Percentiles rank a stretch among this genome's conserved stretches.
phyloP scores from a whole-genome alignment of 2,113 vertebrate species.

The Crotalus horridus region DNA sequence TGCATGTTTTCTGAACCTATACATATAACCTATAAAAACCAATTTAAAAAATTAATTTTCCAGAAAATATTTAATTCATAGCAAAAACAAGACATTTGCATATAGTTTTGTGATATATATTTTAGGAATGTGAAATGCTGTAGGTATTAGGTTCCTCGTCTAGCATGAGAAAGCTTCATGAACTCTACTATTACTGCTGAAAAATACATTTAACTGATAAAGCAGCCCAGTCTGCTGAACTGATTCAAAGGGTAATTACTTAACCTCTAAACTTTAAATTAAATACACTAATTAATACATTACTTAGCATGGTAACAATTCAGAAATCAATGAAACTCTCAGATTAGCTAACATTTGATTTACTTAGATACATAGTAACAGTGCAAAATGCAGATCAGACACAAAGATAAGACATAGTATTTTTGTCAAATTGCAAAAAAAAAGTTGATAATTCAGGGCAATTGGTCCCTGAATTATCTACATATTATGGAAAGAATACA shows the following conservation, averaged over 20 bases:
- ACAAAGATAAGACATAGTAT: not conserved
- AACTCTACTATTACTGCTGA: not conserved
- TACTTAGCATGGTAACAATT: not conserved
- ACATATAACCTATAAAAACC: slow-evolving; percentile 86
- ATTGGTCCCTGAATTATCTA: not conserved
- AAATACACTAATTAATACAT: not conserved
- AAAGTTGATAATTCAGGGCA: not conserved
- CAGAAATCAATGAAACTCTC: not conserved
- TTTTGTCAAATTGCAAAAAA: not conserved
- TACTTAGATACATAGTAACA: not conserved
- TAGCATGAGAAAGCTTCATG: not conserved
- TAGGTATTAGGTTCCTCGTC: not conserved
- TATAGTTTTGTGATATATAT: not conserved
- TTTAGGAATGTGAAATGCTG: not conserved
- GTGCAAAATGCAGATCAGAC: not conserved
- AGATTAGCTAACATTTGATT: not conserved
- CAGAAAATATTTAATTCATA: not conserved
- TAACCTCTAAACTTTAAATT: not conserved
- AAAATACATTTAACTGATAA: not conserved
- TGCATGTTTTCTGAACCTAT: slow-evolving; percentile 96
- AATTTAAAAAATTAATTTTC: slow-evolving; percentile 9
- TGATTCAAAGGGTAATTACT: not conserved
- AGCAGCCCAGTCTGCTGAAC: not conserved
- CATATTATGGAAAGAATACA: not conserved
- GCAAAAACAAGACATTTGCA: not conserved